Conservation (phyloP, 92 coral and sea anemone genomes). For the Siderastrea radians region DNA sequence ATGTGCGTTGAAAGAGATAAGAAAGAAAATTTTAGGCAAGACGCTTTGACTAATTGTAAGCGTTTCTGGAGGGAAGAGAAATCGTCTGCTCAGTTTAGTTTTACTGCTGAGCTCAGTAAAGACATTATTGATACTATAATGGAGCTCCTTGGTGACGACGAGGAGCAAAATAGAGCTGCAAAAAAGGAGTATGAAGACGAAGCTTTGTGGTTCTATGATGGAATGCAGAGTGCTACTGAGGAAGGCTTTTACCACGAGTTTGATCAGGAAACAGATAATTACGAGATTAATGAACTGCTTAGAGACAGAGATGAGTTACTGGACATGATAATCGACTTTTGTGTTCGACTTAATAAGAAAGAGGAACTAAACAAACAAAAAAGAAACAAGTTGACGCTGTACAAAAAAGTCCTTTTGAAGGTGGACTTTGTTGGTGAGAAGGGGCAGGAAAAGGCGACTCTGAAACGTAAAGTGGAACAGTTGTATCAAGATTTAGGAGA, state of each 20-base stretch:
- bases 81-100: neutral
- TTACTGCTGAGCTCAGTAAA: neutral
- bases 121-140: neutral
- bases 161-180: neutral
- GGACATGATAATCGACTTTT: slow-evolving; percentile 10
- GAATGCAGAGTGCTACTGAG: neutral
- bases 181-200: neutral
- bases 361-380: neutral
- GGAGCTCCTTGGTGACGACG: neutral
- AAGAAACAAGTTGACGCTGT: neutral
- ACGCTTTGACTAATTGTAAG: slow-evolving; percentile 22
- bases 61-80: slow-evolving; percentile 25
- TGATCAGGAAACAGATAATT: slow-evolving; percentile 4
- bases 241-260: neutral
- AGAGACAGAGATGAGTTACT: neutral
- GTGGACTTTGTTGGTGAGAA: slow-evolving; percentile 4
- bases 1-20: neutral
- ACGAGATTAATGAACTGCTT: neutral
- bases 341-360: neutral
- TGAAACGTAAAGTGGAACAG: slow-evolving; percentile 9
- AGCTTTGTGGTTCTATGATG: slow-evolving; percentile 1
- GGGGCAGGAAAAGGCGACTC: neutral
- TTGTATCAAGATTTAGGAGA: slow-evolving; percentile 1
- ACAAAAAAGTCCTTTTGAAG: neutral
- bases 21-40: neutral